Evolutionary conservation across 2,113 vertebrate genomes (phyloP).

Genomic region (Sialia sialis): DNA sequence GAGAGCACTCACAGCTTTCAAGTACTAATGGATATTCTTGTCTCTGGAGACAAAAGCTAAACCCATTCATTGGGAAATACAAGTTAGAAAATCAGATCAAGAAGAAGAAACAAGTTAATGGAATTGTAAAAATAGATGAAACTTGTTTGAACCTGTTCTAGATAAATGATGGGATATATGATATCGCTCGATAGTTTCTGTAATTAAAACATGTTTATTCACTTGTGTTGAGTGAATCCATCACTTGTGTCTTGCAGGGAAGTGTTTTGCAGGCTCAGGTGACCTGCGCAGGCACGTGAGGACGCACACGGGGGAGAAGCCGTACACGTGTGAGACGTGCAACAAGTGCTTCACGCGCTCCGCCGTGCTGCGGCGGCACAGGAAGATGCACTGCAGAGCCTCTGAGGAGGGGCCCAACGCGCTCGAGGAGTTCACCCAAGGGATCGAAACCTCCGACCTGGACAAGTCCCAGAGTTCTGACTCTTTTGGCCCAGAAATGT

Average conservation of each 20-base stretch:
- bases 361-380: constrained; percentile 87
- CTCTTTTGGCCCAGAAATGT: constrained; percentile 67
- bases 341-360: constrained; percentile 91
- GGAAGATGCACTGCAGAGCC: constrained; percentile 78
- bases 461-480: constrained; percentile 65
- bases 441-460: constrained; percentile 36
- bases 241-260: constrained; percentile 71
- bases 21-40: neutral
- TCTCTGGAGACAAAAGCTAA: neutral
- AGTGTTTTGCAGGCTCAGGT: constrained; percentile 89
- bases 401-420: neutral
- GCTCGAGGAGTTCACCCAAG: neutral
- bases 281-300: constrained; percentile 91
- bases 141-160: neutral
- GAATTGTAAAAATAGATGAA: neutral
- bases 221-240: neutral
- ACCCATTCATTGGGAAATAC: neutral
- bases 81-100: neutral
- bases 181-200: neutral
- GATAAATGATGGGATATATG: neutral
- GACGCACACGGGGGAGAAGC: constrained; percentile 93
- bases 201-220: neutral
- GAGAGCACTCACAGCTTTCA: neutral
- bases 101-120: neutral
- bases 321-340: constrained; percentile 86